A percentile compares a stretch with the other conserved stretches of the same genome.
Evolutionary conservation across 2,888 invertebrate genomes (phyloP).

Genomic region (Teinopalpus imperialis): DNA sequence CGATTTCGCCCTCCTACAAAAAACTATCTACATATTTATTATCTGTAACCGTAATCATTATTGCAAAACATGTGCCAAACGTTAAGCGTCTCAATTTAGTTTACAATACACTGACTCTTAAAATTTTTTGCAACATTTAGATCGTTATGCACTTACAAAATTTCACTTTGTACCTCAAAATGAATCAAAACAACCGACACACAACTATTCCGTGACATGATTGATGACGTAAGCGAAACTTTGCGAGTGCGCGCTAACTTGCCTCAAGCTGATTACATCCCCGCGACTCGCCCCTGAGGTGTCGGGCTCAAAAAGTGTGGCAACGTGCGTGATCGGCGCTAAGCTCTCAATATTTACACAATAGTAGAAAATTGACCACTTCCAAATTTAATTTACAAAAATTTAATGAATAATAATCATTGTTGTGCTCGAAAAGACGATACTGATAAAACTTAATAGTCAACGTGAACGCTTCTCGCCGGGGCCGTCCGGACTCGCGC

Average conservation of each 20-base stretch:
- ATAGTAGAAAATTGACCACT: constrained; percentile 80
- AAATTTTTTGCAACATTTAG: constrained; percentile 68
- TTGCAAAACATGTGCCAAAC: constrained; percentile 80
- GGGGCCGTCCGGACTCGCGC: constrained; percentile 18
- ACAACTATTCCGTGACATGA: constrained; percentile 71
- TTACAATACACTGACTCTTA: constrained; percentile 74
- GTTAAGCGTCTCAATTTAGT: constrained; percentile 74
- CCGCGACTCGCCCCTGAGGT: constrained; percentile 50
- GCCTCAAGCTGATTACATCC: constrained; percentile 74
- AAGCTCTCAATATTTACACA: constrained; percentile 80
- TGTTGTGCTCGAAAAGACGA: constrained; percentile 74
- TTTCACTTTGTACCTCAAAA: constrained; percentile 60
- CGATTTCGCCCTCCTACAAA: constrained; percentile 37
- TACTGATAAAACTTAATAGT: constrained; percentile 54
- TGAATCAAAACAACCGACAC: constrained; percentile 72
- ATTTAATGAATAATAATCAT: constrained; percentile 58
- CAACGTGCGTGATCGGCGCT: constrained; percentile 75
- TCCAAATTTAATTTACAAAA: constrained; percentile 77
- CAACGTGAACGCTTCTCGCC: constrained; percentile 27
- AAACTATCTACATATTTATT: constrained; percentile 68
- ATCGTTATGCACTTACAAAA: constrained; percentile 64
- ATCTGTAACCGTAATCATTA: constrained; percentile 70
- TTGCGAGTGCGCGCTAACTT: constrained; percentile 70
- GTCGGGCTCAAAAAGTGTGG: constrained; percentile 67
- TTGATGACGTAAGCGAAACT: constrained; percentile 69